Conservation (phyloP, 2,888 invertebrate species). For the Chalcosyrphus nemorum region DNA sequence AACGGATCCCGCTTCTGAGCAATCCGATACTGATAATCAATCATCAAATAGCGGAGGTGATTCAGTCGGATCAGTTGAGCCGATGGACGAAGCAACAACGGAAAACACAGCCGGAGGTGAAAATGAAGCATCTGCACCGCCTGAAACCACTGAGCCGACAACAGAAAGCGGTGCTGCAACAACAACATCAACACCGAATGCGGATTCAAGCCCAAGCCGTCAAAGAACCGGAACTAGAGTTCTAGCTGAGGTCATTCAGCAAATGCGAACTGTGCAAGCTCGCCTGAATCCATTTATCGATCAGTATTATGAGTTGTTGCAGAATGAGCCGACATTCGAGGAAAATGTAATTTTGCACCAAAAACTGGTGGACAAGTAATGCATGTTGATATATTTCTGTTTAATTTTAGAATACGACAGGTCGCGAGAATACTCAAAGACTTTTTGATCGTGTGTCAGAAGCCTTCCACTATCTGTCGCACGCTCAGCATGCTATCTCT, state of each 20-base stretch:
- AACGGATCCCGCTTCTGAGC: slow-evolving; percentile 55
- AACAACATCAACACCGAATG: slow-evolving; percentile 56
- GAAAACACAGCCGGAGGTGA: slow-evolving; percentile 4
- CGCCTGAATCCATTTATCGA: slow-evolving; percentile 87
- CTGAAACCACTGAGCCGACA: slow-evolving; percentile 34
- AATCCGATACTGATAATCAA: slow-evolving; percentile 48
- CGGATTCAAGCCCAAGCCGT: slow-evolving; percentile 61
- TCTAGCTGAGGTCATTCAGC: slow-evolving; percentile 79
- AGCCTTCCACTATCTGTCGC: slow-evolving; percentile 92
- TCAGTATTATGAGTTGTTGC: slow-evolving; percentile 85
- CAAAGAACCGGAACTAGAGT: slow-evolving; percentile 81
- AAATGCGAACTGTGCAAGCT: slow-evolving; percentile 79
- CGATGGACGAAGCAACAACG: slow-evolving; percentile 47
- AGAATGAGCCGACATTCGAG: slow-evolving; percentile 84
- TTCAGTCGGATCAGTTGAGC: slow-evolving; percentile 45
- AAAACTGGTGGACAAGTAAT: slow-evolving; percentile 76
- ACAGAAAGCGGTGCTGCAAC: slow-evolving; percentile 59
- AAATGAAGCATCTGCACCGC: neutral
- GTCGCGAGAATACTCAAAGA: slow-evolving; percentile 84
- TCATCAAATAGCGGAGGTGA: slow-evolving; percentile 43
- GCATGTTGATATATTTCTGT: neutral
- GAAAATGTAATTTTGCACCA: slow-evolving; percentile 79
- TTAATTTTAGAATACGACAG: slow-evolving; percentile 80
- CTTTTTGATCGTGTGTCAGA: slow-evolving; percentile 89
- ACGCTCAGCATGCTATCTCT: slow-evolving; percentile 94